Conservation (phyloP, 2,797 vertebrate genomes). For the Liparis tanakae region DNA sequence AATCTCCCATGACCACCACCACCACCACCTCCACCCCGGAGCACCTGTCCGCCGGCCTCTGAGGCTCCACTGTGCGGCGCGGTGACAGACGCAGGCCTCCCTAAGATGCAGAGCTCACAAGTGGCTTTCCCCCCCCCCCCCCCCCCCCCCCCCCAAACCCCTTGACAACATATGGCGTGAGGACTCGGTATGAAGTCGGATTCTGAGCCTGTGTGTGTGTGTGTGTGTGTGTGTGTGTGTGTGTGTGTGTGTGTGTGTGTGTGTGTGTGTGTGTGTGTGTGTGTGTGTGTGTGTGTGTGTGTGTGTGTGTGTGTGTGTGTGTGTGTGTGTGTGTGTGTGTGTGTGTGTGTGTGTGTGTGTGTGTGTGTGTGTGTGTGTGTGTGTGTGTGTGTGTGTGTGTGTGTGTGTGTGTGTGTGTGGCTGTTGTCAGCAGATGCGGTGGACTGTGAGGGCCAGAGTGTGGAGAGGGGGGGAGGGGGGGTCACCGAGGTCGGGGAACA, state of each 20-base stretch:
- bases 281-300: conserved; percentile 25
- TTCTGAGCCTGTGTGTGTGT: conserved; percentile 38
- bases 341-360: conserved; percentile 28
- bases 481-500: conserved; percentile 51
- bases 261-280: conserved; percentile 29
- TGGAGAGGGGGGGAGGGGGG: conserved; percentile 6
- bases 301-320: conserved; percentile 29
- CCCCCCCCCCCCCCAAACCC: not conserved
- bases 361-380: conserved; percentile 29
- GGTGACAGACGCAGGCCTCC: conserved; percentile 67
- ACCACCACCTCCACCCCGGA: conserved; percentile 46
- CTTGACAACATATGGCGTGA: conserved; percentile 64
- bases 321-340: conserved; percentile 29
- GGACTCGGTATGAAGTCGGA: conserved; percentile 41
- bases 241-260: conserved; percentile 30
- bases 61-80: conserved; percentile 45
- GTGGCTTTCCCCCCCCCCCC: conserved; percentile 63
- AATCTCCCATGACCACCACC: conserved; percentile 75
- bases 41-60: conserved; percentile 78
- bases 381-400: conserved; percentile 30
- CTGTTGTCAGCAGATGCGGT: conserved; percentile 64
- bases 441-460: conserved; percentile 36
- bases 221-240: conserved; percentile 28
- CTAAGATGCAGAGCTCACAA: conserved; percentile 57
- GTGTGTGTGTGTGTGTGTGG: conserved; percentile 28